Conservation (phyloP, 2,888 invertebrate genomes). For the Chelonus formosanus region DNA sequence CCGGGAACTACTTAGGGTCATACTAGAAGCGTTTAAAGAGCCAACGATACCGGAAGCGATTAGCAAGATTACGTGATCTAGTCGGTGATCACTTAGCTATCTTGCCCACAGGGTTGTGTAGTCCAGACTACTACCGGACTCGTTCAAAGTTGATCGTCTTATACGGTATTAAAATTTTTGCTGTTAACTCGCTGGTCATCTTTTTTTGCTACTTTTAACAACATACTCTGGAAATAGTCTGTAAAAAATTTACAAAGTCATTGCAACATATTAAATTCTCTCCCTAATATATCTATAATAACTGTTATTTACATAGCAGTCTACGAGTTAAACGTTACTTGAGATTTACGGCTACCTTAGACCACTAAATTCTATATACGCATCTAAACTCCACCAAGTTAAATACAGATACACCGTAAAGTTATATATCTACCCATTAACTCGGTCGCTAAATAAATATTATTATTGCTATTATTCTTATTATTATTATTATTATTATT, state of each 20-base stretch:
- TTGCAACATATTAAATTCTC: slow-evolving; percentile 8
- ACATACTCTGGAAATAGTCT: not conserved
- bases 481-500: not conserved
- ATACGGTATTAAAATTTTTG: not conserved
- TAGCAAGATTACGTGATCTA: slow-evolving; percentile 60
- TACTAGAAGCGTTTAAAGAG: slow-evolving; percentile 53
- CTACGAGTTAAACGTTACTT: not conserved
- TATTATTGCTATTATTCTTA: not conserved
- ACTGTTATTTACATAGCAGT: slow-evolving; percentile 10
- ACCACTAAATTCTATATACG: slow-evolving; percentile 25
- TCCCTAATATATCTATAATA: slow-evolving; percentile 20
- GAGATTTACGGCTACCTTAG: slow-evolving; percentile 19
- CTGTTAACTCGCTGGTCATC: not conserved
- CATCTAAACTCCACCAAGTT: slow-evolving; percentile 1
- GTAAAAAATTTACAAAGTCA: too few species aligned
- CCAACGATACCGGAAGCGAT: slow-evolving; percentile 59
- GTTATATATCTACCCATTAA: slow-evolving; percentile 21
- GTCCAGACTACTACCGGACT: too few species aligned
- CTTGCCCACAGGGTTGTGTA: slow-evolving; percentile 49
- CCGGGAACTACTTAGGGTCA: slow-evolving; percentile 41
- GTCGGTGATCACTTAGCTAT: slow-evolving; percentile 55
- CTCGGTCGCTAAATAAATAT: slow-evolving; percentile 1
- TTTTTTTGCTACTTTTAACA: slow-evolving; percentile 7
- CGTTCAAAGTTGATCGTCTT: slow-evolving; percentile 4
- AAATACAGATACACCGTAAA: slow-evolving; percentile 28